These are phyloP conservation scores for Standfussiana lucernea DNA, from an alignment of 2,888 invertebrate species.

Conservation along the genomic window DNA sequence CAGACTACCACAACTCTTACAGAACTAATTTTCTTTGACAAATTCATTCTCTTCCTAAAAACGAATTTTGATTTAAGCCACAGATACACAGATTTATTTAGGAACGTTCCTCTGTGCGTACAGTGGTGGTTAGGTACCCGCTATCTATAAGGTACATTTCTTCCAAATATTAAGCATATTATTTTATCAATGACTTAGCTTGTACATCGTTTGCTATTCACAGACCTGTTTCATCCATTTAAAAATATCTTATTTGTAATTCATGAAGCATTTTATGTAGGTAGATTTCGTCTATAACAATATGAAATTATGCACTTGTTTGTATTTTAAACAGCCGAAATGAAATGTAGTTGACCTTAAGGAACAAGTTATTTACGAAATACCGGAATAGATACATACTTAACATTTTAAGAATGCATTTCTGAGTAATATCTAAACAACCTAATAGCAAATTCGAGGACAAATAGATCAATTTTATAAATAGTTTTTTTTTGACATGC, in stretches of 20 bases:
- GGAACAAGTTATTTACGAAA: constrained; percentile 22
- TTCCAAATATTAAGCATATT: too few species aligned
- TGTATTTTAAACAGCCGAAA: constrained; percentile 15
- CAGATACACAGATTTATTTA: background rate
- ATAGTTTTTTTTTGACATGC: too few species aligned
- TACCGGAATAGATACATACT: constrained; percentile 6
- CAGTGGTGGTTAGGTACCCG: background rate
- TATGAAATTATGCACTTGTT: constrained; percentile 26
- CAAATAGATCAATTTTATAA: background rate
- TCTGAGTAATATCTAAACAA: constrained; percentile 5
- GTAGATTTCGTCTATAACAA: background rate
- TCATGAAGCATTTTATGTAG: constrained; percentile 1
- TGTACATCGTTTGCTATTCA: background rate
- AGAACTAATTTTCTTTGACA: background rate
- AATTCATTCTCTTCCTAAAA: background rate
- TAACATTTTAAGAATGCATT: constrained; percentile 22
- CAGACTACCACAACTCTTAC: background rate
- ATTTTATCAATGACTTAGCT: background rate
- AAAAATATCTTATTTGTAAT: constrained; percentile 9
- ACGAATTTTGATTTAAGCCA: background rate
- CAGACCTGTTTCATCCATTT: background rate
- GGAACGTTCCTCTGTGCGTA: background rate
- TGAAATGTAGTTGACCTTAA: constrained; percentile 28
- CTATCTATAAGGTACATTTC: background rate
- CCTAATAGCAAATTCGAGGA: background rate